A percentile compares a stretch with the other conserved stretches of the same genome.
These are phyloP conservation scores for Pteria penguin DNA, from an alignment of 2,888 invertebrate species.

Conservation along the genomic window DNA sequence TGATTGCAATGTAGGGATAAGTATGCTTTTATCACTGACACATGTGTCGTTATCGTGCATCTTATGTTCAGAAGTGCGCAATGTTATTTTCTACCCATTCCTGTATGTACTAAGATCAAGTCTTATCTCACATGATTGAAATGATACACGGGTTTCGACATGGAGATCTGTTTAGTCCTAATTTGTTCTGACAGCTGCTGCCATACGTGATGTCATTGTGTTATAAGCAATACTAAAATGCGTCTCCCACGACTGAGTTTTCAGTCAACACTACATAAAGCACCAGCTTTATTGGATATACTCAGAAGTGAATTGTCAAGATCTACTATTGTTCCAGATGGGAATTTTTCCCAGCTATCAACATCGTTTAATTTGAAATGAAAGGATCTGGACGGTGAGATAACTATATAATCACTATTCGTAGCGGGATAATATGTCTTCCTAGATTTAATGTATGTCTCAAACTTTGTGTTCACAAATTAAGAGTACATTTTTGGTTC, in stretches of 20 bases:
- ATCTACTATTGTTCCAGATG: not conserved
- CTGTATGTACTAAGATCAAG: conserved; percentile 15
- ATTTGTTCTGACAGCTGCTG: conserved; percentile 19
- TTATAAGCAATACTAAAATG: not conserved
- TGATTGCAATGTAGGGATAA: not conserved
- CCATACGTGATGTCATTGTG: not conserved
- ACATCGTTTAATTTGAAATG: too few relatives aligned
- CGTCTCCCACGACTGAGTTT: not conserved
- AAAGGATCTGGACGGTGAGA: too few relatives aligned
- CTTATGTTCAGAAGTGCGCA: conserved; percentile 18
- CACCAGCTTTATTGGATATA: not conserved
- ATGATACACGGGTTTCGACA: conserved; percentile 20
- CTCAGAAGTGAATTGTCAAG: not conserved
- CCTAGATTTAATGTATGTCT: too few relatives aligned
- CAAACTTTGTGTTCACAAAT: too few relatives aligned
- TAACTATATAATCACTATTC: too few relatives aligned
- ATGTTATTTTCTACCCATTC: conserved; percentile 27
- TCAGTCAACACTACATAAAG: not conserved
- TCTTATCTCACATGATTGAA: conserved; percentile 25
- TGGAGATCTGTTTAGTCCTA: conserved; percentile 19
- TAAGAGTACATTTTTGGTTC: too few relatives aligned
- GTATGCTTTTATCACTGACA: conserved; percentile 24
- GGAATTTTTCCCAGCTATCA: not conserved
- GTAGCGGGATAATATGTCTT: too few relatives aligned
- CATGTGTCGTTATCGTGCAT: conserved; percentile 21